Percentiles rank a stretch among this genome's conserved stretches.
Evolutionary conservation across 2,797 vertebrate species (phyloP).

Genomic region (Chloroceryle amazona): DNA sequence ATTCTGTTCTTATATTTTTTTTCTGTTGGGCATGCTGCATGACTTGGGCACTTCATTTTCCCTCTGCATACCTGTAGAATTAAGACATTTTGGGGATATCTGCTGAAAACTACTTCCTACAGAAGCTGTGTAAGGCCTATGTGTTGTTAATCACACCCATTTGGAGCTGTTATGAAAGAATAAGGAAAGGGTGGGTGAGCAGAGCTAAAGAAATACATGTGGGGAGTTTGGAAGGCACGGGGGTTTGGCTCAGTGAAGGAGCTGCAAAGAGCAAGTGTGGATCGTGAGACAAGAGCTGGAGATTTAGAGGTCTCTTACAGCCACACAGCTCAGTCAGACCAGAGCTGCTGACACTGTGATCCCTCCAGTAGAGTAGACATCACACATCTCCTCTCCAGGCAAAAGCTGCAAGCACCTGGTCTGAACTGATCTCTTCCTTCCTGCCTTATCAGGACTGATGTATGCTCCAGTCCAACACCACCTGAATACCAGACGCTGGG

Average conservation of each 20-base stretch:
- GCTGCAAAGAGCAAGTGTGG: not conserved
- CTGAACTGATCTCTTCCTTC: not conserved
- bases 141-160: slow-evolving; percentile 3
- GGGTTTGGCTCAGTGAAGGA: not conserved
- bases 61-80: slow-evolving; percentile 25
- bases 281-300: not conserved
- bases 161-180: slow-evolving; percentile 24
- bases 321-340: not conserved
- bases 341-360: not conserved
- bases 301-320: not conserved
- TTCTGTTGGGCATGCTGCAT: not conserved
- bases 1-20: not conserved
- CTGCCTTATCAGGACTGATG: not conserved
- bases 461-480: not conserved
- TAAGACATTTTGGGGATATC: slow-evolving; percentile 1
- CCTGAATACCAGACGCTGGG: not conserved
- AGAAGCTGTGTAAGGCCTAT: not conserved
- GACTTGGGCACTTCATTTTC: not conserved
- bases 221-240: not conserved
- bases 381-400: rapidly evolving
- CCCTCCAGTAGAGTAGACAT: rapidly evolving
- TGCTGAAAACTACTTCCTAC: slow-evolving; percentile 27
- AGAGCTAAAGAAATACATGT: not conserved
- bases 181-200: rapidly evolving
- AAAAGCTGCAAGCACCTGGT: not conserved